Conservation (phyloP, 2,113 vertebrate species). For the Neotragus pygmaeus region DNA sequence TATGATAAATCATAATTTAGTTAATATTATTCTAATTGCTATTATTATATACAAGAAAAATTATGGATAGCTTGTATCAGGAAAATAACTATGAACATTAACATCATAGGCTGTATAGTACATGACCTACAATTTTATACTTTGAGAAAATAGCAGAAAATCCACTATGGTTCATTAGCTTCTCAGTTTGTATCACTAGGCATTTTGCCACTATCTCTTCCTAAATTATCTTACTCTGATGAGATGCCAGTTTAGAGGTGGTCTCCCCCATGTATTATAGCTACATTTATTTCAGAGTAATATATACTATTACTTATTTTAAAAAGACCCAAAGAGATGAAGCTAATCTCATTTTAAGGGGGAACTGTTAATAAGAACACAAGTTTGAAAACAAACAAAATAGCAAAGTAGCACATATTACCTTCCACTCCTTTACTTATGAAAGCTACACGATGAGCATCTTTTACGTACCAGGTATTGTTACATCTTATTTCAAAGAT, state of each 20-base stretch:
- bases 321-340: not conserved
- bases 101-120: not conserved
- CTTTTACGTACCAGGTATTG: not conserved
- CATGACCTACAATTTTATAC: not conserved
- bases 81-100: constrained; percentile 14
- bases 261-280: not conserved
- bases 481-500: not conserved
- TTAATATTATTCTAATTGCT: not conserved
- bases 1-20: not conserved
- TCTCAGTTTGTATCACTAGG: not conserved
- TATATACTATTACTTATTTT: not conserved
- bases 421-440: not conserved
- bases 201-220: not conserved
- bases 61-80: not conserved
- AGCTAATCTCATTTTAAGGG: not conserved
- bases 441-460: not conserved
- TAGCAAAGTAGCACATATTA: not conserved
- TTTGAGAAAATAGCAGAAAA: constrained; percentile 26
- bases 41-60: constrained; percentile 9
- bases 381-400: not conserved
- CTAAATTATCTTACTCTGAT: not conserved
- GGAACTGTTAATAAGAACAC: not conserved
- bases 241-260: not conserved
- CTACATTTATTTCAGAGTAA: not conserved
- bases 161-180: not conserved